Evolutionary conservation across 2,797 vertebrate genomes (phyloP), one percentile per base, ranked within the genome.

Genomic region (Synanceia verrucosa): DNA sequence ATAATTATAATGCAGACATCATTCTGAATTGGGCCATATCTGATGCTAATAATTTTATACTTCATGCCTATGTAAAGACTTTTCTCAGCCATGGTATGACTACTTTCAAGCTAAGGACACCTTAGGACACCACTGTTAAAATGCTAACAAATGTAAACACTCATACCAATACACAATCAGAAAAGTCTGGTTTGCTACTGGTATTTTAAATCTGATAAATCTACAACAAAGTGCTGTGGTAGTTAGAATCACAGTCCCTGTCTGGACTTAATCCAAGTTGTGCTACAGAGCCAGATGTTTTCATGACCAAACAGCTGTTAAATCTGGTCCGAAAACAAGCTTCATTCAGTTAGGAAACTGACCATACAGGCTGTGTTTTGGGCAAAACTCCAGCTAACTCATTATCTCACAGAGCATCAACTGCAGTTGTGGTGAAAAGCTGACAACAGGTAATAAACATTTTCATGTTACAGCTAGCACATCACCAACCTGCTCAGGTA

Each of bases 401-500:
- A 47, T 16, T 2, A 33, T 59, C 26, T 56, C 37, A 56, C 53
- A 47, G 16, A 37, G 11, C 19, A 60, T 16, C 6, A 51, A 33
- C 12, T 53, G 33, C 31, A 50, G 36, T 33, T 26, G 0, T 10
- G 3, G 48, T 53, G 46, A 67, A 39, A 76, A 36, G 4, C 33
- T 23, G 50, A 76, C 39, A 70, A 47, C 19, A 36, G 67, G 33
- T 39, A 21, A 51, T 31, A 64, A 68, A 65, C 59, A 46, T 3
- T 57, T 74, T 70, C 29, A 11, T 4, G 65, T 76, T 62, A 12
- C 50, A 82, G 59, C 33, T 29, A 14, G 26, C 53, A 52, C 63
- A 83, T 74, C 78, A 24, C 53, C 41, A 53, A 84, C 85, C 84
- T 86, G 86, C 53, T 34, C 87, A 90, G 87, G 90, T 90, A 76